These are phyloP conservation scores for Hexactinellida sp. DNA, from an alignment of 37 sponge, comb jelly and placozoan species.

Conservation along the genomic window DNA sequence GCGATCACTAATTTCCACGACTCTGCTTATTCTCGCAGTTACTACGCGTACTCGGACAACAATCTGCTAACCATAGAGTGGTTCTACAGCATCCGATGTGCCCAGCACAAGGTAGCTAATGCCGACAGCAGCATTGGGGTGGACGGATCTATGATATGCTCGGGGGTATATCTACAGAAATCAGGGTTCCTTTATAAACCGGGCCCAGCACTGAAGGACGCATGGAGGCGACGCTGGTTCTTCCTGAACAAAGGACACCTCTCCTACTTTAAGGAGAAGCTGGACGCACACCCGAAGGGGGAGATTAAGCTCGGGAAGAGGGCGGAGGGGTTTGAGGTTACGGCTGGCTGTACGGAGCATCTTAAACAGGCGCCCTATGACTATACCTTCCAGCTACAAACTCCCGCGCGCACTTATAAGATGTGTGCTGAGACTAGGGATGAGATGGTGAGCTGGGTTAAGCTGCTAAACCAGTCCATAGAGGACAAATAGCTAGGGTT, in stretches of 20 bases:
- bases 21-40: neutral
- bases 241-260: neutral
- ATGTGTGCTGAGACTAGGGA: neutral
- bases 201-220: neutral
- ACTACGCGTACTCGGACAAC: constrained; percentile 2
- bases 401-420: neutral
- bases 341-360: neutral
- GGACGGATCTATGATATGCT: neutral
- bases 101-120: neutral
- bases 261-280: neutral
- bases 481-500: neutral
- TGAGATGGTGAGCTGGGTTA: constrained; percentile 6
- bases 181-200: neutral
- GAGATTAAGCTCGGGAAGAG: neutral
- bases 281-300: neutral
- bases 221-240: neutral
- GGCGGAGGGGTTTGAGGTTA: neutral
- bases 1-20: neutral
- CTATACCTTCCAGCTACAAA: neutral
- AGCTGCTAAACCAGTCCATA: neutral
- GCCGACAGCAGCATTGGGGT: neutral
- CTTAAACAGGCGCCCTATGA: neutral
- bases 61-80: constrained; percentile 7
- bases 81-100: neutral
- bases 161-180: neutral